Conservation (phyloP, 2,113 vertebrate species). For the Callocephalon fimbriatum region DNA sequence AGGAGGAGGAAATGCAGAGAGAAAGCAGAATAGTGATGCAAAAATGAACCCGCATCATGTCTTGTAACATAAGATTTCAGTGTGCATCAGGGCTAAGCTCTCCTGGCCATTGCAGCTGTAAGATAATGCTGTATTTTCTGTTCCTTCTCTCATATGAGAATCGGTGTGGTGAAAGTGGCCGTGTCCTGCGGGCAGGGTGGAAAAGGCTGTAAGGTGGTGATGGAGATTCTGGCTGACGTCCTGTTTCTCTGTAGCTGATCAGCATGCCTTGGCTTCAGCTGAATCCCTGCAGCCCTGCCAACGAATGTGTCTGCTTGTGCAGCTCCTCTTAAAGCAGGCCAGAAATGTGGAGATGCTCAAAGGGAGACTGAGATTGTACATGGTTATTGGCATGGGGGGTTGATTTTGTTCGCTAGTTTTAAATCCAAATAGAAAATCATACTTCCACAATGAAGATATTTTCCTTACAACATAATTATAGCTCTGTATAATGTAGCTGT, state of each 20-base stretch:
- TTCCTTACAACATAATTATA: neutral
- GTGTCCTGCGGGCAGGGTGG: neutral
- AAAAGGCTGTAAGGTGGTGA: rapidly evolving
- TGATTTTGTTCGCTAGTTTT: neutral
- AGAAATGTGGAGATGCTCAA: neutral
- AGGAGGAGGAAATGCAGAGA: neutral
- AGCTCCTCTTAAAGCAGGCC: neutral
- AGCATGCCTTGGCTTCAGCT: rapidly evolving
- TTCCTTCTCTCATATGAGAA: neutral
- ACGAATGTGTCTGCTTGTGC: rapidly evolving
- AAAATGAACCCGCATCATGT: neutral
- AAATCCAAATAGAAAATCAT: neutral
- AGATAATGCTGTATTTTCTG: neutral
- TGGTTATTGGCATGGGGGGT: neutral
- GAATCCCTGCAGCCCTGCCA: rapidly evolving
- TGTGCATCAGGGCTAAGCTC: neutral
- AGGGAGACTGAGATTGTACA: rapidly evolving
- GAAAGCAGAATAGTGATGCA: rapidly evolving
- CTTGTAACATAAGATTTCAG: neutral
- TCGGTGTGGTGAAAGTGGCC: rapidly evolving
- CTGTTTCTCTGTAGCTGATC: neutral
- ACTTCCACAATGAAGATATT: neutral
- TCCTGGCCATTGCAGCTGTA: neutral
- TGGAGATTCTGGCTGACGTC: neutral
- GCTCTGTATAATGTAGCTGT: neutral